Conservation (phyloP, 92 coral and sea anemone species). For the Epizoanthus rinbou region DNA sequence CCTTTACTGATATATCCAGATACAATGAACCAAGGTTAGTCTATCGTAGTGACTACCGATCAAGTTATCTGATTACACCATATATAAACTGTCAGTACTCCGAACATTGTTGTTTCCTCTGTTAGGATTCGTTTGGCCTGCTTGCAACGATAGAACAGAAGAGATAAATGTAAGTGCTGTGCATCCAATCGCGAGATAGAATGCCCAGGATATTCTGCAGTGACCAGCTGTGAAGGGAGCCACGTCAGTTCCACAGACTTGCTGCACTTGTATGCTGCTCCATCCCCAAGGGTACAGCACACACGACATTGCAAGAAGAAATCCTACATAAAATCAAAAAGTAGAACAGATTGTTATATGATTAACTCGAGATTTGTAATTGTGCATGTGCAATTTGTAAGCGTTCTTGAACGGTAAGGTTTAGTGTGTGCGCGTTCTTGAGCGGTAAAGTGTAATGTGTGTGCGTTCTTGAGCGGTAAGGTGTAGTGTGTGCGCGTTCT, state of each 20-base stretch:
- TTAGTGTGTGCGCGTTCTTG: not conserved
- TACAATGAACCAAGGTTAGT: no score
- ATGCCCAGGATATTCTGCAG: slow-evolving; percentile 82
- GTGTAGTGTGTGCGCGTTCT: no score
- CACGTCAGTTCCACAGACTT: slow-evolving; percentile 77
- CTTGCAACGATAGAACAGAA: slow-evolving; percentile 70
- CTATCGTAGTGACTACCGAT: no score
- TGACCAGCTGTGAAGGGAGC: slow-evolving; percentile 75
- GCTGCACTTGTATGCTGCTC: slow-evolving; percentile 85
- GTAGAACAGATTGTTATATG: not conserved
- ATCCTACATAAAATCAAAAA: slow-evolving; percentile 62
- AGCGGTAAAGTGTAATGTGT: no score
- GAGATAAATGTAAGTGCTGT: slow-evolving; percentile 69
- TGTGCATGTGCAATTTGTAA: no score
- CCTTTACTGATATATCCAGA: no score
- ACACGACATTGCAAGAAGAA: slow-evolving; percentile 75
- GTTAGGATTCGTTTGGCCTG: slow-evolving; percentile 41
- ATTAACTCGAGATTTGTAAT: no score
- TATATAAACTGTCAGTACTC: slow-evolving; percentile 20
- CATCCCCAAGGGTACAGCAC: slow-evolving; percentile 94
- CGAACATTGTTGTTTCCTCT: not conserved
- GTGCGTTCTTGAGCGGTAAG: not conserved
- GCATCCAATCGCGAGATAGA: slow-evolving; percentile 66
- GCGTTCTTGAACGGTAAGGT: not conserved
- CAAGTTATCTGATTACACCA: not conserved